Conservation (phyloP, 2,888 invertebrate species). For the Leucania comma region DNA sequence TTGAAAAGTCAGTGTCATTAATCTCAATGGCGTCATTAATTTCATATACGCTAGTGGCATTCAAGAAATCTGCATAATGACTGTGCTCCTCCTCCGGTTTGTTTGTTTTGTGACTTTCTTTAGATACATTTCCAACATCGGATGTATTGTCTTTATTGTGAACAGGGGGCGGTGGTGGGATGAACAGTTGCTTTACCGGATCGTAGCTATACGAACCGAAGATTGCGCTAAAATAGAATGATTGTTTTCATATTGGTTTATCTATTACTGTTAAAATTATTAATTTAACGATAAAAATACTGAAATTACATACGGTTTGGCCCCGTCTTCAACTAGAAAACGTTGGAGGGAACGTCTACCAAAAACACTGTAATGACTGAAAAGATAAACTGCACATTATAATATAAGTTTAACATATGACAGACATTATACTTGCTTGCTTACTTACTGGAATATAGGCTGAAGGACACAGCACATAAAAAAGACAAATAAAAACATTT, state of each 20-base stretch:
- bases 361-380: slow-evolving; percentile 48
- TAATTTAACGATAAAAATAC: neutral
- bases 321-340: slow-evolving; percentile 63
- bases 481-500: slow-evolving; percentile 44
- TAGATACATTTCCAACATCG: accelerated
- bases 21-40: too few species aligned
- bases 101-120: neutral
- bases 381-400: slow-evolving; percentile 40
- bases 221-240: slow-evolving; percentile 58
- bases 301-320: slow-evolving; percentile 64
- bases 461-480: slow-evolving; percentile 42
- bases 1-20: neutral
- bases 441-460: slow-evolving; percentile 43
- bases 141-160: neutral
- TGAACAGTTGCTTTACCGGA: slow-evolving; percentile 55
- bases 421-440: neutral
- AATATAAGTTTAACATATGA: neutral
- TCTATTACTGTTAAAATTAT: neutral
- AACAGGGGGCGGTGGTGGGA: slow-evolving; percentile 14
- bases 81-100: accelerated
- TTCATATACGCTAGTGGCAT: too few species aligned
- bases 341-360: slow-evolving; percentile 60
- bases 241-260: neutral
- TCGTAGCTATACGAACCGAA: slow-evolving; percentile 69
- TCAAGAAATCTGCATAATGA: accelerated